Evolutionary conservation across 1,140 invertebrate species (phyloP).

Genomic region (Metopolophium dirhodum): DNA sequence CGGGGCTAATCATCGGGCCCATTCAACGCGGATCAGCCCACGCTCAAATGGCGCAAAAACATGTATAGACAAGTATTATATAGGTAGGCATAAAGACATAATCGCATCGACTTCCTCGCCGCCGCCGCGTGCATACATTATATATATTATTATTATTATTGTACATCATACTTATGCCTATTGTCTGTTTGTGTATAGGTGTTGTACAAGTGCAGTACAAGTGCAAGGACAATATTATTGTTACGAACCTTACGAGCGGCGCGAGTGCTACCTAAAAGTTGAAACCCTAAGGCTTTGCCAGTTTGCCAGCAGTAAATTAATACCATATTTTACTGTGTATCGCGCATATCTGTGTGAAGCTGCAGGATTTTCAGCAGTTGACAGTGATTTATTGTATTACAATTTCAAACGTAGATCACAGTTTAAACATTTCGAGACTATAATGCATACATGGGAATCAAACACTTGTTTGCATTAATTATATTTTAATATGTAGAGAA

Average conservation of each 20-base stretch:
- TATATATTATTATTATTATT: neutral
- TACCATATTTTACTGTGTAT: neutral
- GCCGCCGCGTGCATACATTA: neutral
- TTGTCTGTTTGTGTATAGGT: neutral
- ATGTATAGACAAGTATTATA: neutral
- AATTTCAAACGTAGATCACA: too few relatives aligned
- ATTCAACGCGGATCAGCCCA: slow-evolving; percentile 43
- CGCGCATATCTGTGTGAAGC: neutral
- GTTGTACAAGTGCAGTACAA: neutral
- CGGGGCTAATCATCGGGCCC: slow-evolving; percentile 47
- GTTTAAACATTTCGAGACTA: too few relatives aligned
- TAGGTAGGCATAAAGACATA: neutral
- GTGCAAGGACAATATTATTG: neutral
- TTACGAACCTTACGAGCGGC: too few relatives aligned
- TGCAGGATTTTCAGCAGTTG: neutral
- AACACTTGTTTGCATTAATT: too few relatives aligned
- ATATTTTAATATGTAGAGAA: too few relatives aligned
- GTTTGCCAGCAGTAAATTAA: neutral
- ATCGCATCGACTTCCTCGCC: neutral
- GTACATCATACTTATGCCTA: neutral
- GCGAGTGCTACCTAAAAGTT: neutral
- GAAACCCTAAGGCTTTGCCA: neutral
- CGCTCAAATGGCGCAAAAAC: slow-evolving; percentile 49
- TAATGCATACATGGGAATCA: too few relatives aligned
- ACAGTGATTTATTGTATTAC: too few relatives aligned